These are phyloP conservation scores for Istiophorus platypterus DNA, from an alignment of 2,113 vertebrate genomes.

Conservation along the genomic window DNA sequence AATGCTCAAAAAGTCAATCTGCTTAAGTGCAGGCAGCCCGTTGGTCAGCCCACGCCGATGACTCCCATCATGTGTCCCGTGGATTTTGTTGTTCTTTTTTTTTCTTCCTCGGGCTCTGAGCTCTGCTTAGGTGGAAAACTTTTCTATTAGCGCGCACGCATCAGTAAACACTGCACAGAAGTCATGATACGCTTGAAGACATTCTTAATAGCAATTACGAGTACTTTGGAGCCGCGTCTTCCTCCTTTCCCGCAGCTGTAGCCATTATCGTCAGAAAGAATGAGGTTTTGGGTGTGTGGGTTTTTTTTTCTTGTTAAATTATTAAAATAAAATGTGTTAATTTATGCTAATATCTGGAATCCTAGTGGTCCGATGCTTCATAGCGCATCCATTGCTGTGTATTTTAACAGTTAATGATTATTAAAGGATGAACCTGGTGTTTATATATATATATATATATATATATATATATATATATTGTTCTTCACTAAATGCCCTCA, in stretches of 20 bases:
- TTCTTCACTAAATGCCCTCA: not conserved
- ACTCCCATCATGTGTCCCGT: not conserved
- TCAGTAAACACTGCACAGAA: constrained; percentile 55
- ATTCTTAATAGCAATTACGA: constrained; percentile 47
- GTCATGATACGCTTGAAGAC: constrained; percentile 51
- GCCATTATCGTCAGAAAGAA: constrained; percentile 39
- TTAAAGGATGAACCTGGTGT: constrained; percentile 4
- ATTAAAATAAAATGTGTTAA: constrained; percentile 34
- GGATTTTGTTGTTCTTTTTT: too few species aligned
- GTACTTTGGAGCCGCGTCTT: constrained; percentile 9
- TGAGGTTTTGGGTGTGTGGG: constrained; percentile 18
- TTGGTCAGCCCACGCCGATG: not conserved
- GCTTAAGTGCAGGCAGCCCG: constrained; percentile 19
- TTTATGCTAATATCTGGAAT: constrained; percentile 27
- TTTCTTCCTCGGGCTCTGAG: constrained; percentile 1
- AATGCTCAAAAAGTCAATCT: constrained; percentile 43
- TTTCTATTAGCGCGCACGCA: constrained; percentile 45
- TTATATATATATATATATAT: not conserved
- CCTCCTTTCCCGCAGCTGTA: constrained; percentile 17
- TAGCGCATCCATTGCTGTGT: not conserved
- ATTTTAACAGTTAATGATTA: constrained; percentile 1
- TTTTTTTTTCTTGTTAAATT: constrained; percentile 44
- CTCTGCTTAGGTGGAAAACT: constrained; percentile 40
- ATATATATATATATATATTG: too few species aligned
- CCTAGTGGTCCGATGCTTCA: constrained; percentile 11